Base-by-base conservation (phyloP, 2,797 vertebrate species). In the Myotis vivesi region DNA sequence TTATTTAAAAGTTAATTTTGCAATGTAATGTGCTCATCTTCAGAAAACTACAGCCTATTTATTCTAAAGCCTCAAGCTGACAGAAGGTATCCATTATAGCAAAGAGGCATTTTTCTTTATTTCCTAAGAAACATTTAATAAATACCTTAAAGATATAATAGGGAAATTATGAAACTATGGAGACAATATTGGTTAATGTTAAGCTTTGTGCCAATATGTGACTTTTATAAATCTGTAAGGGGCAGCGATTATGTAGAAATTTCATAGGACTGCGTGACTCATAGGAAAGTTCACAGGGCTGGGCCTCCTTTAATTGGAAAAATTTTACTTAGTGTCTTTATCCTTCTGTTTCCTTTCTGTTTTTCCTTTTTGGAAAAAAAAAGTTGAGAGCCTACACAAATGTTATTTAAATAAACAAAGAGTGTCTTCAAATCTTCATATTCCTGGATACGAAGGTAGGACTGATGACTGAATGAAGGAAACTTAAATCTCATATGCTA, bases 401-500 rank as follows among this genome's bases (percentile, higher is more conserved):
- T 77, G 9, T 77, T 91, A 94, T 49, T 55, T 94, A 36, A 81
- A 41, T 84, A 81, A 87, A 72, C 5, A 30, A 53, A 94, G 17
- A 76, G 19, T 76, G 3, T 57, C 72, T 84, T 53, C 16, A 77
- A 82, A 85, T 85, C 41, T 81, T 85, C 33, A 7, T 73, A 8
- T 92, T 95, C 41, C 38, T 72, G 17, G 12, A 46, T 46, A 1
- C 55, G 68, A 89, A 62, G 23, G 19, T 49, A 25, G 16, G 16
- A 80, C 11, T 84, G 6, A 8, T 0, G 9, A 5, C 10, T 94
- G 57, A 89, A 79, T 87, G n/a, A 19, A 87, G 2, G 12, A 66
- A 86, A 22, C 49, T 49, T 77, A 64, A 51, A 66, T 73, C 33
- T 64, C 6, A 13, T 51, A 8, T 71, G n/a, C 55, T 55, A 87